These are phyloP conservation scores for Synanthedon tipuliformis DNA, from an alignment of 2,888 invertebrate genomes.

Conservation along the genomic window DNA sequence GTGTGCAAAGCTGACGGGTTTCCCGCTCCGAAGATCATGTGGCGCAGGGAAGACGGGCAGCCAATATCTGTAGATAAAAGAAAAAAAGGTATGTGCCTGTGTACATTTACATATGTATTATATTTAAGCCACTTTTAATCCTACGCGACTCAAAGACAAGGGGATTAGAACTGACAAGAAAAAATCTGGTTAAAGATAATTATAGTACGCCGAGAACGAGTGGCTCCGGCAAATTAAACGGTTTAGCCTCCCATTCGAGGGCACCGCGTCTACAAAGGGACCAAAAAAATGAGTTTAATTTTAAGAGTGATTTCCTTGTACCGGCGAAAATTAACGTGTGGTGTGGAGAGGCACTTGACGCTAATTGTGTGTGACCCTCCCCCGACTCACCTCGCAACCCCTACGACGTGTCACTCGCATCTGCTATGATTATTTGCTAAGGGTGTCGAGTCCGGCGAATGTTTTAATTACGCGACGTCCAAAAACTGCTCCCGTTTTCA, in stretches of 20 bases:
- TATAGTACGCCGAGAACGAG: constrained; percentile 24
- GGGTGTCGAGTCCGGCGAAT: constrained; percentile 15
- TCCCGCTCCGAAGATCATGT: constrained; percentile 92
- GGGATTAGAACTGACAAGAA: constrained; percentile 12
- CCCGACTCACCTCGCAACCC: constrained; percentile 1
- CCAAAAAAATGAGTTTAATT: constrained; percentile 47
- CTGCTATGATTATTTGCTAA: constrained; percentile 19
- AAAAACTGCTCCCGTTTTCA: constrained; percentile 32
- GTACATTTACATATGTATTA: no score
- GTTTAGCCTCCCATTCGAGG: constrained; percentile 18
- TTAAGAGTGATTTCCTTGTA: constrained; percentile 44
- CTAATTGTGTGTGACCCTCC: constrained; percentile 52
- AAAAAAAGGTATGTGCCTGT: constrained; percentile 77
- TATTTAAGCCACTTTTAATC: constrained; percentile 5
- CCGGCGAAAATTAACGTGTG: constrained; percentile 42
- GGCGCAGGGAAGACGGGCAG: constrained; percentile 92
- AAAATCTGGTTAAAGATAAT: constrained; percentile 33
- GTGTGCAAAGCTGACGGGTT: constrained; percentile 92
- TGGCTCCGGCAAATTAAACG: constrained; percentile 34
- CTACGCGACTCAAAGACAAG: constrained; percentile 11
- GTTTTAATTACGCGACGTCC: constrained; percentile 32
- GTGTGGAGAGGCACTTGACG: constrained; percentile 37
- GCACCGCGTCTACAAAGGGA: constrained; percentile 15
- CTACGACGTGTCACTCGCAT: constrained; percentile 22
- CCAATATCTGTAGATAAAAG: constrained; percentile 86